Evolutionary conservation across 2,888 invertebrate species (phyloP).

Genomic region (Sturmia bella): DNA sequence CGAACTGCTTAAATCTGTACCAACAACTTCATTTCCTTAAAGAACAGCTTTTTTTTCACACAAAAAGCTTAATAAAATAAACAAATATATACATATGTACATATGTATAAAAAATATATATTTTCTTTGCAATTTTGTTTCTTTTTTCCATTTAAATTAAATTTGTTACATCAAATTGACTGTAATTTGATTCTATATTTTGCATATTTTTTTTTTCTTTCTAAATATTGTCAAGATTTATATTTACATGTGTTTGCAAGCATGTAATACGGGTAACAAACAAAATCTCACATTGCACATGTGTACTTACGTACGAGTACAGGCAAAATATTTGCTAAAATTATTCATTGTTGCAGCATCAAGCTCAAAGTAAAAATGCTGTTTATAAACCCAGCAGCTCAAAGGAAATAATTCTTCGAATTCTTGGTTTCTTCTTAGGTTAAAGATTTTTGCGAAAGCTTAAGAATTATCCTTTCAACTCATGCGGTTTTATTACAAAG

Average conservation of each 20-base stretch:
- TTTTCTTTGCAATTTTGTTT: slow-evolving; percentile 28
- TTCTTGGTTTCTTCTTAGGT: too few relatives aligned
- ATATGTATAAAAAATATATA: slow-evolving; percentile 13
- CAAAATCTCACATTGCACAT: slow-evolving; percentile 1
- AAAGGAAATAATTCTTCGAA: too few relatives aligned
- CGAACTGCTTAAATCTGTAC: too few relatives aligned
- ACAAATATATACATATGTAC: too few relatives aligned
- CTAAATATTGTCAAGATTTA: slow-evolving; percentile 41
- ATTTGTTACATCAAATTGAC: slow-evolving; percentile 51
- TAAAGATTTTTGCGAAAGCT: too few relatives aligned
- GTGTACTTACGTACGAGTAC: neutral
- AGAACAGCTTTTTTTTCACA: too few relatives aligned
- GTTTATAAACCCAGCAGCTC: neutral
- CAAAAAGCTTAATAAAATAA: too few relatives aligned
- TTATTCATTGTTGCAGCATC: slow-evolving; percentile 25
- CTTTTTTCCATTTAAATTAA: slow-evolving; percentile 17
- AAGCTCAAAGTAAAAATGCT: slow-evolving; percentile 2
- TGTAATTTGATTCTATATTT: slow-evolving; percentile 38
- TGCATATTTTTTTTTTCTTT: slow-evolving; percentile 29
- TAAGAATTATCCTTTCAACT: too few relatives aligned
- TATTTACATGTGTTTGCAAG: slow-evolving; percentile 51
- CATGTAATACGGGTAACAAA: slow-evolving; percentile 7
- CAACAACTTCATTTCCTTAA: too few relatives aligned
- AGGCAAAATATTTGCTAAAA: slow-evolving; percentile 36
- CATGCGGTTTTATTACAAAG: too few relatives aligned